These are phyloP conservation scores for Ypsolopha sequella DNA, from an alignment of 2,888 invertebrate species.

Conservation along the genomic window DNA sequence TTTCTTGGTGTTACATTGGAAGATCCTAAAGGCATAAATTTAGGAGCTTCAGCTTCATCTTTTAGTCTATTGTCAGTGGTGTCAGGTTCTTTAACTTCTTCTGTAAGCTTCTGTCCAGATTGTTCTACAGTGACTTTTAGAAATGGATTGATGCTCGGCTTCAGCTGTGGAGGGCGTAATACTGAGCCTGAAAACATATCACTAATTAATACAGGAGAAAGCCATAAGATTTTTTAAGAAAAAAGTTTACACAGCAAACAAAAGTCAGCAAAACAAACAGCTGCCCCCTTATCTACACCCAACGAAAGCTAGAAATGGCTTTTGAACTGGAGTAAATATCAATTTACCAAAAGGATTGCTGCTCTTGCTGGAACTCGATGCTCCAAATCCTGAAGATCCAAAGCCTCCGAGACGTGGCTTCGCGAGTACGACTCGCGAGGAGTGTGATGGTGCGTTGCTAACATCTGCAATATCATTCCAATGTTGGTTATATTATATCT, in stretches of 20 bases:
- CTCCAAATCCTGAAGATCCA: conserved; percentile 39
- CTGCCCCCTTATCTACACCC: too few species aligned
- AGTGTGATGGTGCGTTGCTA: conserved; percentile 46
- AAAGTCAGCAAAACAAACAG: too few species aligned
- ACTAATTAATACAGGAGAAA: too few species aligned
- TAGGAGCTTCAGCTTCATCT: conserved; percentile 39
- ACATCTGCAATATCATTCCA: conserved; percentile 19
- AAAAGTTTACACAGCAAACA: background rate
- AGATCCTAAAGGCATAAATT: conserved; percentile 60
- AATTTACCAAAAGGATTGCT: conserved; percentile 46
- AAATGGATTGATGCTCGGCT: conserved; percentile 50
- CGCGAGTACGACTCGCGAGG: conserved; percentile 52
- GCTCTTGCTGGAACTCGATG: conserved; percentile 45
- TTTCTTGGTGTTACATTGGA: conserved; percentile 37
- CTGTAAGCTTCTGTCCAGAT: background rate
- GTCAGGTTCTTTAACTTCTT: background rate
- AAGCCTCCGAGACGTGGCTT: conserved; percentile 58
- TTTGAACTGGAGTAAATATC: background rate
- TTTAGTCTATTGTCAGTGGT: conserved; percentile 33
- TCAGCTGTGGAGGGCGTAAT: conserved; percentile 53
- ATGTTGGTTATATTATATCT: too few species aligned
- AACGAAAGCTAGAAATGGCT: too few species aligned
- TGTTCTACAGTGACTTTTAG: conserved; percentile 28
- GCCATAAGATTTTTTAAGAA: background rate
- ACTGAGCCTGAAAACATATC: conserved; percentile 41